A percentile compares a stretch with the other conserved stretches of the same genome.
phyloP scores from a whole-genome alignment of 2,113 vertebrate species.

The Sapayoa aenigma region DNA sequence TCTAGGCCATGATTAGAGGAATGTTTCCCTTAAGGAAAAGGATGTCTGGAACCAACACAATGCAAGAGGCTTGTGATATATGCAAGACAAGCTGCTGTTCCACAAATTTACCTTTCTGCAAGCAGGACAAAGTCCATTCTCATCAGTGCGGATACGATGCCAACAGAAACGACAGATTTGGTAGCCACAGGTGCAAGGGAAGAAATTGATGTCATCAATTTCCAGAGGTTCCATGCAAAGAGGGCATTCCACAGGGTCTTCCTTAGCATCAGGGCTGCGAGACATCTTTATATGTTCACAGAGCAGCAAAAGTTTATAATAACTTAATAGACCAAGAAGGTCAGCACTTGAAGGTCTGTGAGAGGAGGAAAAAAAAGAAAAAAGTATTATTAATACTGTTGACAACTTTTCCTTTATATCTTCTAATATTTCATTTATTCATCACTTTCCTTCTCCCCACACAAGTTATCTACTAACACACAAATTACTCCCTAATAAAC shows the following conservation, averaged over 20 bases:
- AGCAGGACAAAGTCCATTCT: constrained; percentile 98
- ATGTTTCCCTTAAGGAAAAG: background rate
- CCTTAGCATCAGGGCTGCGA: constrained; percentile 96
- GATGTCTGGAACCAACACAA: constrained; percentile 18
- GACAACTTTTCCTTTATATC: background rate
- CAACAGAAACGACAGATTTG: constrained; percentile 99
- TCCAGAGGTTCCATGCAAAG: constrained; percentile 99
- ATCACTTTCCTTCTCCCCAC: background rate
- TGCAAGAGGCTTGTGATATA: background rate
- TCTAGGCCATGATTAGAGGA: background rate
- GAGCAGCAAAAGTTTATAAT: constrained; percentile 83
- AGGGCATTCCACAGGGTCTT: constrained; percentile 98
- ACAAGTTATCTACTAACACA: background rate
- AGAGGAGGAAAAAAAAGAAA: background rate
- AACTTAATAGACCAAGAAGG: constrained; percentile 76
- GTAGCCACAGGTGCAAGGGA: constrained; percentile 99
- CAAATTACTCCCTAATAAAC: background rate
- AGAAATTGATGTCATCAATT: constrained; percentile 99
- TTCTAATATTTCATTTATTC: background rate
- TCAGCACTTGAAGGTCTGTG: constrained; percentile 73
- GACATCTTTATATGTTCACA: constrained; percentile 86
- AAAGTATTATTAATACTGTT: background rate
- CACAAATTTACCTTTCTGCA: constrained; percentile 92
- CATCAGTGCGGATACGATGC: constrained; percentile 98
- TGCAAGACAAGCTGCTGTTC: background rate